Conservation (phyloP, 2,797 vertebrate genomes). For the Eidolon dupreanum region DNA sequence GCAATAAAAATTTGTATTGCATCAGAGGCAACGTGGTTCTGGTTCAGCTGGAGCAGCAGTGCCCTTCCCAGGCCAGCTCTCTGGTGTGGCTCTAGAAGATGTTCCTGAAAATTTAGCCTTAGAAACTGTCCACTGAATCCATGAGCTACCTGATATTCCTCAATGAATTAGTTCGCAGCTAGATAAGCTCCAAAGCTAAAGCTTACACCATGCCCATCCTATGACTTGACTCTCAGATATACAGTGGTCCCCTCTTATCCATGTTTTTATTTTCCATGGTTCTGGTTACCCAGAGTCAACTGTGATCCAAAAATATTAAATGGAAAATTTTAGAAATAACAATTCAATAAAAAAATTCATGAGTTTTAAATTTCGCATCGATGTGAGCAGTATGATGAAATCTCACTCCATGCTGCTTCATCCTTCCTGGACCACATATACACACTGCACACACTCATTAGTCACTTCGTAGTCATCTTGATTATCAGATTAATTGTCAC, state of each 20-base stretch:
- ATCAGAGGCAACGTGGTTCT: background rate
- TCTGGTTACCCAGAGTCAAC: background rate
- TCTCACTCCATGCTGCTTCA: background rate
- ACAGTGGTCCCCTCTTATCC: no score
- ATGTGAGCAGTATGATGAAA: background rate
- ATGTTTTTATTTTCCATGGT: no score
- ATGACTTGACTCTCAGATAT: no score
- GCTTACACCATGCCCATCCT: background rate
- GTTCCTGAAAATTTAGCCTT: background rate
- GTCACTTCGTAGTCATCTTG: background rate
- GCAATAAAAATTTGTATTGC: background rate
- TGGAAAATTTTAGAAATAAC: background rate
- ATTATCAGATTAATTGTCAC: background rate
- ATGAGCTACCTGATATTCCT: background rate
- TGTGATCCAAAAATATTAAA: background rate
- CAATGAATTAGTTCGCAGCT: background rate
- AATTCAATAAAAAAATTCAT: background rate
- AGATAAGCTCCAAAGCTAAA: background rate
- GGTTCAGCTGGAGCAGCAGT: background rate
- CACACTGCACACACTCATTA: background rate
- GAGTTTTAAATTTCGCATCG: background rate
- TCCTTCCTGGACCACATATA: background rate
- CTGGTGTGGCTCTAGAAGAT: background rate
- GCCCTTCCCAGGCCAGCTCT: background rate
- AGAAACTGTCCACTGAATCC: background rate